phyloP scores from a whole-genome alignment of 2,113 vertebrate species.

The Sapajus apella region DNA sequence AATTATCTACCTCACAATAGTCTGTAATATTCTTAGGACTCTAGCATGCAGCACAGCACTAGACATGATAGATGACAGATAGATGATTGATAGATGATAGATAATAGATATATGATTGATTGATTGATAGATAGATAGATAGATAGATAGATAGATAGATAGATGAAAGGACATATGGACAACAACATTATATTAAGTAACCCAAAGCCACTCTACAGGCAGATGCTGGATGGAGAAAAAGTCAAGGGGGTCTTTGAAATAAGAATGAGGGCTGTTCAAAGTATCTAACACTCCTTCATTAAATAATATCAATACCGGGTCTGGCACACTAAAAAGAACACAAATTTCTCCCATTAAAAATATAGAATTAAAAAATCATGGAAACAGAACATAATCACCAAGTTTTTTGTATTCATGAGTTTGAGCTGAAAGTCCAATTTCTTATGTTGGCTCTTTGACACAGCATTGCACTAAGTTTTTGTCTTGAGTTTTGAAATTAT shows the following conservation, averaged over 20 bases:
- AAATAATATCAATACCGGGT: not conserved
- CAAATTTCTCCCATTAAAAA: not conserved
- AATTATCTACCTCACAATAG: not conserved
- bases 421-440: slow-evolving; percentile 44
- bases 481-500: slow-evolving; percentile 41
- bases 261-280: not conserved
- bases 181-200: not conserved
- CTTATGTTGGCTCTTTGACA: not conserved
- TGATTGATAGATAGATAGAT: not conserved
- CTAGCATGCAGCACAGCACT: not conserved
- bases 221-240: not conserved
- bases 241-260: not conserved
- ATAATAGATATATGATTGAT: not conserved
- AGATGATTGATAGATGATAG: not conserved
- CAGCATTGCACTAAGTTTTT: not conserved
- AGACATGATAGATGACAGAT: not conserved
- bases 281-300: not conserved
- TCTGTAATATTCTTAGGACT: not conserved
- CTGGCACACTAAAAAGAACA: not conserved
- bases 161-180: not conserved
- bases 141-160: not conserved
- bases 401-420: slow-evolving; percentile 32
- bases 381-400: not conserved
- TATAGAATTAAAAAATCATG: not conserved
- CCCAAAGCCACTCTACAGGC: not conserved